Evolutionary conservation across 1,140 invertebrate genomes (phyloP), one percentile per base, ranked within the genome.

Genomic region (Contarinia nasturtii): DNA sequence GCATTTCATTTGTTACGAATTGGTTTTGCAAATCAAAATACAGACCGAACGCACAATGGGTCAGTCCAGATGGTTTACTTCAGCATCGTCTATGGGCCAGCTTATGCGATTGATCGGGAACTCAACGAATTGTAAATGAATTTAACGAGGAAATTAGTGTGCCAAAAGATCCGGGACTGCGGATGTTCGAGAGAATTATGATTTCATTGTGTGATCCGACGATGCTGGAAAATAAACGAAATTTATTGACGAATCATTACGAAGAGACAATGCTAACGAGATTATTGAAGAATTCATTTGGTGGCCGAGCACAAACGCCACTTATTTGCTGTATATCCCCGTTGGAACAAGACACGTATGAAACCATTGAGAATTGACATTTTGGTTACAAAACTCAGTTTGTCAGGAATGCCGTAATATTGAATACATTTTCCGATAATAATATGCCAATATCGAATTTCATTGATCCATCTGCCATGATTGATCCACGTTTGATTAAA

Each of bases 211-310:
- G 74, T 21, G 70, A 75, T 52, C 67, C 67, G 48, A 72, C 70
- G 52, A 62, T 64, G 57, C 65, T 67, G 48, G 73, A 71, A 55
- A 57, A 57, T 22, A 61, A 68, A 51, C 57, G 62, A 40, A 50
- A 42, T 47, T 50, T 54, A 27, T 48, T 61, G 17, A 60, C 60
- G 2, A 17, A 19, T n/a, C 55, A 61, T 14, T 80, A 79, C 59
- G 72, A 71, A 50, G 71, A 76, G 52, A 77, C 74, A 34, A 73
- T 75, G 12, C 58, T 80, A 18, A 79, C 76, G 14, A 77, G 73
- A 12, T 67, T 80, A 58, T 54, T 80, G 3, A 72, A 74, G 55
- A 76, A 79, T 55, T 79, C 76, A 2, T 79, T 79, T 65, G 77
- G 76, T 17, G 77, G 77, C 0, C 66, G 75, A 50, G 76, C 77